Evolutionary conservation across 2,888 invertebrate genomes (phyloP), one percentile per base, ranked within the genome.

Genomic region (Diabrotica balteata): DNA sequence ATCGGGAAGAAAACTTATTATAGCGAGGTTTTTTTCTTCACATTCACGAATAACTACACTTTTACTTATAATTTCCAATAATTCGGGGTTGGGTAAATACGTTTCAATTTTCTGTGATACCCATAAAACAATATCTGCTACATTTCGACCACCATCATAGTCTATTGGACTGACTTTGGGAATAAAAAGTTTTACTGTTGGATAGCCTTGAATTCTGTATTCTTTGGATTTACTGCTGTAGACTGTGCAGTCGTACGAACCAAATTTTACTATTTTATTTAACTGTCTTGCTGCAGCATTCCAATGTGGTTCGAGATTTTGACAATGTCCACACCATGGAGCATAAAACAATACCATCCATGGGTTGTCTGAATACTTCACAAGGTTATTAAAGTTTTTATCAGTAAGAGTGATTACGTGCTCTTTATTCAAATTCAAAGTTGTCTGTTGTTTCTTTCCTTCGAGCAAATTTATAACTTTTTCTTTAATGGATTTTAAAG

Each of bases 301-400:
- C 97, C 97, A 98, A 71, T 96, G 92, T 0, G 97, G 97, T 66
- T 92, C 96, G 61, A 97, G 86, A 80, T 91, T 94, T 85, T 97
- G 96, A 86, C 96, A 96, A 83, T 96, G 95, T 6, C 95, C 94
- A 81, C 95, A 96, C 92, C 95, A 95, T 0, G 93, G 93, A 4
- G 97, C 97, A 83, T 90, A 97, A 88, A 97, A 97, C 83, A 97
- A 96, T 1, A 98, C 95, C 76, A 98, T 84, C 96, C 97, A 97
- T 80, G 95, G 87, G 79, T 97, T 96, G 8, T 95, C 93, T 51
- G 95, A 94, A 74, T 93, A 88, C 75, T 96, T 81, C 17, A 98
- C 96, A 60, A 91, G 82, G 81, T 93, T 90, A 71, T 96, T 92
- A 83, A 98, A 98, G 87, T 97, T 98, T 66, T 90, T 88, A 82